These are phyloP conservation scores for Fragum fragum DNA, from an alignment of 2,888 invertebrate genomes.

Conservation along the genomic window DNA sequence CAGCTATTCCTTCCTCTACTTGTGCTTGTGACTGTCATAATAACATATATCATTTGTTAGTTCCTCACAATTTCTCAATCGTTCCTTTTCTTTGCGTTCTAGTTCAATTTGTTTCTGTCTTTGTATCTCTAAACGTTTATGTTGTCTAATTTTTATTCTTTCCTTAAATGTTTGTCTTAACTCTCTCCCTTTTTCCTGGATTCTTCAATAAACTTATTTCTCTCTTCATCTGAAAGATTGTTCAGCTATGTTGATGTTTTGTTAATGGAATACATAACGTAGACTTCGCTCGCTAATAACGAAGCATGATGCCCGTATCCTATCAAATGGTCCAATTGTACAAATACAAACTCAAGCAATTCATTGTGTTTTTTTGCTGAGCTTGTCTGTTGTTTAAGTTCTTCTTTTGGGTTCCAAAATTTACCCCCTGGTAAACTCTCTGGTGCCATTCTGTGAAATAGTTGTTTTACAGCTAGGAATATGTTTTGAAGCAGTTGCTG, in stretches of 20 bases:
- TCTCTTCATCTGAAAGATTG: constrained; percentile 8
- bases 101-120: constrained; percentile 41
- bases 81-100: constrained; percentile 41
- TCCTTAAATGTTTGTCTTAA: constrained; percentile 46
- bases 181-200: too few relatives aligned
- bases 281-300: constrained; percentile 49
- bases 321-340: constrained; percentile 53
- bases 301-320: constrained; percentile 55
- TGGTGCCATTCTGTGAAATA: constrained; percentile 51
- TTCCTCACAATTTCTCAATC: constrained; percentile 39
- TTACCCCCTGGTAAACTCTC: constrained; percentile 57
- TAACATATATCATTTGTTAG: too few relatives aligned
- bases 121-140: constrained; percentile 39
- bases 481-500: constrained; percentile 39
- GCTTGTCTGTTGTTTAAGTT: constrained; percentile 25
- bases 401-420: constrained; percentile 44
- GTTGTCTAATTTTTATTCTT: constrained; percentile 49
- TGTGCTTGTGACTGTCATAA: too few relatives aligned
- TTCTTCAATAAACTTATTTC: too few relatives aligned
- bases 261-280: constrained; percentile 55
- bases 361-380: constrained; percentile 57
- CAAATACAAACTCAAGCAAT: constrained; percentile 62
- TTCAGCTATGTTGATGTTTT: constrained; percentile 38
- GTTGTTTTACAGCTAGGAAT: constrained; percentile 39
- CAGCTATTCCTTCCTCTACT: constrained; percentile 36